phyloP scores from a whole-genome alignment of 2,113 vertebrate species.

The Strix uralensis region DNA sequence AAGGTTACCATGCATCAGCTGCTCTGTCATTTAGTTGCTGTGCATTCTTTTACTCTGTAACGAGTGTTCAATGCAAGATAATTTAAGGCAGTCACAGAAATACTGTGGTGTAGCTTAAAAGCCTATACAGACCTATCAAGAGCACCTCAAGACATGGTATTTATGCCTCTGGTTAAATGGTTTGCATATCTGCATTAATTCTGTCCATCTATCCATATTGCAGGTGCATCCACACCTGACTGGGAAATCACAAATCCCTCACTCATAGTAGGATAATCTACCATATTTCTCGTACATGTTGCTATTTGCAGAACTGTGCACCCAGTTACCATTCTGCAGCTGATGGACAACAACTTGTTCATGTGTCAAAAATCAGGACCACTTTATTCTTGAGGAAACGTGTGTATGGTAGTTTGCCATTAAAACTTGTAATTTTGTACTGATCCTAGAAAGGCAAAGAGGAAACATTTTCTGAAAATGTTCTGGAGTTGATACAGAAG shows the following conservation, averaged over 20 bases:
- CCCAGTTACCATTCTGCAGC: background rate
- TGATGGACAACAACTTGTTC: background rate
- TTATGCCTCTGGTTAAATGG: background rate
- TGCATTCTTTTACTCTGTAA: background rate
- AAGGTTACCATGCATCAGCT: background rate
- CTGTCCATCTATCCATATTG: background rate
- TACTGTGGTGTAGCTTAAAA: background rate
- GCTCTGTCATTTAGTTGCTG: background rate
- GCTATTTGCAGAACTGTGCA: background rate
- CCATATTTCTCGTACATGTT: background rate
- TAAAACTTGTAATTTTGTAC: background rate
- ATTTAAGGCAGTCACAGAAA: background rate
- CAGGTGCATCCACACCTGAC: background rate
- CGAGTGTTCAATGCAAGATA: accelerated
- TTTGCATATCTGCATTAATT: background rate
- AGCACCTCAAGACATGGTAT: background rate
- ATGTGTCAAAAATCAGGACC: background rate
- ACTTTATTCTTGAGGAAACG: background rate
- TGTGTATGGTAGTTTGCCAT: background rate
- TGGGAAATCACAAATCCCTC: background rate
- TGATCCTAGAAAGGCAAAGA: background rate
- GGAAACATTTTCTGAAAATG: accelerated
- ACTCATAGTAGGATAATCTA: background rate
- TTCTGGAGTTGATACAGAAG: background rate
- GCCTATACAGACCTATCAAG: background rate